Conservation (phyloP, 37 sponge, comb jelly and placozoan species). For the Geodia barretti region DNA sequence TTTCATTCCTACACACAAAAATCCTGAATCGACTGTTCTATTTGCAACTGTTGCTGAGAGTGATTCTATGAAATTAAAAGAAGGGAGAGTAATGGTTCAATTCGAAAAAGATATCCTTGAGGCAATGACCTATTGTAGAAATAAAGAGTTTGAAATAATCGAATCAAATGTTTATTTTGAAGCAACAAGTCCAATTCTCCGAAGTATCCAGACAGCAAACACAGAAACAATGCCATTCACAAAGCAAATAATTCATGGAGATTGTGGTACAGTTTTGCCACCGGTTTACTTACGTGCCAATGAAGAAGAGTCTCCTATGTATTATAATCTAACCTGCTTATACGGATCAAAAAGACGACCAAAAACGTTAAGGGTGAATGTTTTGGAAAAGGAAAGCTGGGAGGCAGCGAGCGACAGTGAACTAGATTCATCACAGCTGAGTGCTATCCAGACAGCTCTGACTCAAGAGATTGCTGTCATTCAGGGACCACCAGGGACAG, state of each 20-base stretch:
- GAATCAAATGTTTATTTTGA: slow-evolving; percentile 92
- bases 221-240: slow-evolving; percentile 85
- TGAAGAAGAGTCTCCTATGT: background rate
- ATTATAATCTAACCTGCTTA: slow-evolving; percentile 32
- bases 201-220: slow-evolving; percentile 68
- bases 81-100: slow-evolving; percentile 45
- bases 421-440: slow-evolving; percentile 44
- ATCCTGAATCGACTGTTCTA: slow-evolving; percentile 25
- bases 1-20: slow-evolving; percentile 55
- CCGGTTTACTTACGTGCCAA: slow-evolving; percentile 27
- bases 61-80: slow-evolving; percentile 50
- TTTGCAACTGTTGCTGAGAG: slow-evolving; percentile 85
- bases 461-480: slow-evolving; percentile 59
- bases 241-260: slow-evolving; percentile 49
- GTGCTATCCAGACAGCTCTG: slow-evolving; percentile 48
- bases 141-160: slow-evolving; percentile 51
- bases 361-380: slow-evolving; percentile 9
- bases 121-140: background rate
- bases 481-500: slow-evolving; percentile 87
- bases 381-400: slow-evolving; percentile 41
- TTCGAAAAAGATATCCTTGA: slow-evolving; percentile 34
- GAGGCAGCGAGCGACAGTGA: slow-evolving; percentile 15
- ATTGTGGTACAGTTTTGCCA: slow-evolving; percentile 26
- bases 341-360: slow-evolving; percentile 13
- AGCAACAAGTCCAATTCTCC: slow-evolving; percentile 79